Conservation (phyloP, 2,113 vertebrate genomes). For the Sialia sialis region DNA sequence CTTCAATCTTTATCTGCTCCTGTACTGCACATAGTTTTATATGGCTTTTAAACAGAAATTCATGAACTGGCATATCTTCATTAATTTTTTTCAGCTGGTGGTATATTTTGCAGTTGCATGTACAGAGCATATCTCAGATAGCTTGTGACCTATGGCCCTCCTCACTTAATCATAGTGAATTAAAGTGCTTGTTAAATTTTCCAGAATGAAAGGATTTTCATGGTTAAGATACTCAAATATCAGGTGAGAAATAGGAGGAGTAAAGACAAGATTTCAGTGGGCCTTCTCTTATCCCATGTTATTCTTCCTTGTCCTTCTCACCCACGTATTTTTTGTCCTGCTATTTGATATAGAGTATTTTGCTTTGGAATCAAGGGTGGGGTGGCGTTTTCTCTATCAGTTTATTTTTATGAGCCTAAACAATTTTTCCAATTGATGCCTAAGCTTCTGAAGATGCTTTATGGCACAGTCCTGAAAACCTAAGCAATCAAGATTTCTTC, state of each 20-base stretch:
- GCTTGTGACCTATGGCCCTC: not conserved
- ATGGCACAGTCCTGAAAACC: not conserved
- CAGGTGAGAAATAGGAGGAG: not conserved
- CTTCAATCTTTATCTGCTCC: not conserved
- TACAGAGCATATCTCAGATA: not conserved
- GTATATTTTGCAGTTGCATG: not conserved
- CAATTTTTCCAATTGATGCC: not conserved
- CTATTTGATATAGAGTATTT: not conserved
- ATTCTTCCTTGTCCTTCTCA: not conserved
- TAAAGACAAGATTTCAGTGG: not conserved
- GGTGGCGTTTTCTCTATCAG: rapidly evolving
- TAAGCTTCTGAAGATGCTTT: not conserved
- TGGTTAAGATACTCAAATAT: not conserved
- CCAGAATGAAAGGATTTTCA: not conserved
- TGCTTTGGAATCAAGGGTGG: not conserved
- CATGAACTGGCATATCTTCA: not conserved
- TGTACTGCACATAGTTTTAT: not conserved
- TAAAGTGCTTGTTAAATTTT: not conserved
- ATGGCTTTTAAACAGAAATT: not conserved
- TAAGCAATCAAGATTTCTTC: not conserved
- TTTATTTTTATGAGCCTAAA: not conserved
- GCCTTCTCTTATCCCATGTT: not conserved
- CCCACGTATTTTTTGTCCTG: not conserved
- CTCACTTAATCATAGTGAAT: not conserved
- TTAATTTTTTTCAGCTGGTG: not conserved